Conservation (phyloP, 2,888 invertebrate species). For the Cheilosia vernalis region DNA sequence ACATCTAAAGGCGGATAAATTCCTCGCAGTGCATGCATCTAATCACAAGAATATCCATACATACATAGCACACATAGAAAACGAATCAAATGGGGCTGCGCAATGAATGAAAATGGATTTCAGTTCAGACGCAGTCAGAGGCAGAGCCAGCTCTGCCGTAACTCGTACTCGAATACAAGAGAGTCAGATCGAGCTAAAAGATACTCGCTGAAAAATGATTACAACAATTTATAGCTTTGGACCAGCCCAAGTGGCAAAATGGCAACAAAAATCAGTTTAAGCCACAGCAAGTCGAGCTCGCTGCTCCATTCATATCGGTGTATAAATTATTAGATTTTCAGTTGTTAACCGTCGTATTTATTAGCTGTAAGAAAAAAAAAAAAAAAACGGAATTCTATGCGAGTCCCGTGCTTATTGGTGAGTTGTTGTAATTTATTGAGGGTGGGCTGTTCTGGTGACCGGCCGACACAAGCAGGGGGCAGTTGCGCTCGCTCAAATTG, state of each 20-base stretch:
- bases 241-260: conserved; percentile 74
- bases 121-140: conserved; percentile 52
- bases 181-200: conserved; percentile 64
- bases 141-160: conserved; percentile 18
- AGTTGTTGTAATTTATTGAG: conserved; percentile 73
- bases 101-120: conserved; percentile 59
- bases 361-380: conserved; percentile 50
- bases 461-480: conserved; percentile 40
- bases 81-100: conserved; percentile 26
- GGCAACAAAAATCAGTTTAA: conserved; percentile 74
- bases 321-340: conserved; percentile 73
- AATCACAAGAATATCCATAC: conserved; percentile 57
- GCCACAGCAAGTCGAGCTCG: conserved; percentile 44
- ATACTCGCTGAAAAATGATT: conserved; percentile 70
- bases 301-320: conserved; percentile 61
- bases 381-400: neutral
- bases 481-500: conserved; percentile 27
- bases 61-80: too few species aligned
- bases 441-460: conserved; percentile 72
- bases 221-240: conserved; percentile 68
- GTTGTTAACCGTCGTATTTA: conserved; percentile 73
- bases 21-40: conserved; percentile 65
- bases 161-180: neutral
- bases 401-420: conserved; percentile 46
- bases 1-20: conserved; percentile 66